Conservation (phyloP, 2,113 vertebrate genomes). For the Thamnophis sirtalis region DNA sequence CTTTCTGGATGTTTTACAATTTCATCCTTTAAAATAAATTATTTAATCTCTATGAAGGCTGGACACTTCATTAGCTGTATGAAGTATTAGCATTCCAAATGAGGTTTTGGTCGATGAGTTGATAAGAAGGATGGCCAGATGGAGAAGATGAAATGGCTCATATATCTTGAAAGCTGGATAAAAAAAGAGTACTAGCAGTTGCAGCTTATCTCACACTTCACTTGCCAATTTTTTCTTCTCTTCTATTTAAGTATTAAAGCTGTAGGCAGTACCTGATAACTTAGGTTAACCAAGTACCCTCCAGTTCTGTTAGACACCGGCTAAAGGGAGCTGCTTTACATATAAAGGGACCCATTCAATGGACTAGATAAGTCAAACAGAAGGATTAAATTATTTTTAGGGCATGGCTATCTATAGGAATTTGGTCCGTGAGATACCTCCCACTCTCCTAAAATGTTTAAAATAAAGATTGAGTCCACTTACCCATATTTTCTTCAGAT, state of each 20-base stretch:
- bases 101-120: background rate
- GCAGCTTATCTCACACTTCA: background rate
- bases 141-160: background rate
- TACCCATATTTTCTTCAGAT: constrained; percentile 38
- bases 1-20: background rate
- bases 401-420: constrained; percentile 13
- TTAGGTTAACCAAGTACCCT: constrained; percentile 1
- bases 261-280: background rate
- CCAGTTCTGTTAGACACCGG: background rate
- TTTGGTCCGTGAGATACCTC: background rate
- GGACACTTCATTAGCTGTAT: background rate
- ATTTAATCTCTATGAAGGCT: background rate
- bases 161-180: background rate
- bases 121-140: background rate
- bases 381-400: background rate
- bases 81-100: background rate
- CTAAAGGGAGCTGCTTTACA: background rate
- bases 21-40: background rate
- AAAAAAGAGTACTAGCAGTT: background rate
- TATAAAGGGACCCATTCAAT: constrained; percentile 39
- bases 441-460: background rate
- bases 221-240: background rate
- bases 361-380: background rate
- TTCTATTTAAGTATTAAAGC: background rate
- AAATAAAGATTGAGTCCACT: constrained; percentile 8